Conservation (phyloP, 2,113 vertebrate genomes). For the Nerophis lumbriciformis region DNA sequence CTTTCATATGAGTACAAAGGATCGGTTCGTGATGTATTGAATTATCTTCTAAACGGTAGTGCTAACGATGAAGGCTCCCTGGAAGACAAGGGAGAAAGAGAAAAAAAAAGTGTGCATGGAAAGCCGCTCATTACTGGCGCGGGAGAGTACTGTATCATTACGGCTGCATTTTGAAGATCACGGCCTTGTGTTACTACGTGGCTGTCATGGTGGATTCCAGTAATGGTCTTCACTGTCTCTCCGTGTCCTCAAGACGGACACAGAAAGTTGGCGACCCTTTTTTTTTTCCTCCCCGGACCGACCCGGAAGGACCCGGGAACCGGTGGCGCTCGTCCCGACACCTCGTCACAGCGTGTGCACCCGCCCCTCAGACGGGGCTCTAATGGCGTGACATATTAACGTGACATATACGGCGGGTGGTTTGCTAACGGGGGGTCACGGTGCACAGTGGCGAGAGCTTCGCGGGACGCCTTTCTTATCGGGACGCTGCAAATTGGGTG, state of each 20-base stretch:
- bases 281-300: constrained; percentile 12
- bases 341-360: constrained; percentile 39
- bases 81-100: not conserved
- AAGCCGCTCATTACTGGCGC: constrained; percentile 47
- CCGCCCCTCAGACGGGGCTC: constrained; percentile 21
- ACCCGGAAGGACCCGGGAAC: constrained; percentile 44
- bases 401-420: constrained; percentile 43
- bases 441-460: constrained; percentile 35
- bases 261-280: constrained; percentile 34
- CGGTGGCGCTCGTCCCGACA: constrained; percentile 32
- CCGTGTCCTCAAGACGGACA: constrained; percentile 35
- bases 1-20: constrained; percentile 49
- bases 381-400: constrained; percentile 42
- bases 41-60: constrained; percentile 28
- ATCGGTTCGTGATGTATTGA: constrained; percentile 32
- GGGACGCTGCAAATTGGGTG: constrained; percentile 38
- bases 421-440: constrained; percentile 20
- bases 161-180: constrained; percentile 50
- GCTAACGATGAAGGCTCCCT: constrained; percentile 41
- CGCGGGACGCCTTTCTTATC: constrained; percentile 16
- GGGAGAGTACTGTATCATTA: constrained; percentile 54
- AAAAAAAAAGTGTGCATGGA: constrained; percentile 35
- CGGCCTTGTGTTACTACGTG: constrained; percentile 64
- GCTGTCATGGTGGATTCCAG: constrained; percentile 66
- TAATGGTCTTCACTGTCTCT: constrained; percentile 71